These are phyloP conservation scores for Thaleichthys pacificus DNA, from an alignment of 2,797 vertebrate genomes.

Conservation along the genomic window DNA sequence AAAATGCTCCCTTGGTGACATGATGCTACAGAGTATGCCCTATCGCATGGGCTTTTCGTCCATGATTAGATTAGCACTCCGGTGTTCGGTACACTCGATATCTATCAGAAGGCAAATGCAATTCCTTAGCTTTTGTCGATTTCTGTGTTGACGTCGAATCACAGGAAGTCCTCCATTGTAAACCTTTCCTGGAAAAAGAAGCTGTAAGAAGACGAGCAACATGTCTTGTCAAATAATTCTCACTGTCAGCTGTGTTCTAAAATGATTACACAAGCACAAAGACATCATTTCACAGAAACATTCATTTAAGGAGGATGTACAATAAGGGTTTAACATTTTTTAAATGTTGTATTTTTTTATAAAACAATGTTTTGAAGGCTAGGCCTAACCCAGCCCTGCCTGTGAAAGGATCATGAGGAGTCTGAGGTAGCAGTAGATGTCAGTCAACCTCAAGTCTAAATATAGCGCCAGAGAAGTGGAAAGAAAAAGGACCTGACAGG, in stretches of 20 bases:
- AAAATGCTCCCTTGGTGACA: neutral
- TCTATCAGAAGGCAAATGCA: neutral
- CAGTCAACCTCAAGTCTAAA: constrained; percentile 16
- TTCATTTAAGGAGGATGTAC: neutral
- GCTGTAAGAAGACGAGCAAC: too few species aligned
- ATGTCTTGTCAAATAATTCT: too few species aligned
- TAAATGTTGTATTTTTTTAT: neutral
- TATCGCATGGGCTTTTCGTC: neutral
- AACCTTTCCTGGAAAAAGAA: too few species aligned
- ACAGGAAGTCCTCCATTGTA: too few species aligned
- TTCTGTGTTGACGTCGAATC: too few species aligned
- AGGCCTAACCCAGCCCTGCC: too few species aligned
- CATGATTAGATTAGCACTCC: neutral
- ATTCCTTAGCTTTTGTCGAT: too few species aligned
- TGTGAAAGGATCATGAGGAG: neutral
- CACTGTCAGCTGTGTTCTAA: neutral
- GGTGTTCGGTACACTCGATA: neutral
- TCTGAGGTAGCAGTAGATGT: too few species aligned
- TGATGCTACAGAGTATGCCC: neutral
- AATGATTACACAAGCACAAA: neutral
- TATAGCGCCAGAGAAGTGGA: constrained; percentile 16
- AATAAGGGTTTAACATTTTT: neutral
- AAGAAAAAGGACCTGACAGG: constrained; percentile 17
- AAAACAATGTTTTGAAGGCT: neutral
- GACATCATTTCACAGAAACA: neutral